Evolutionary conservation across 2,888 invertebrate species (phyloP), one percentile per base, ranked within the genome.

Genomic region (Lepidocyrtoides sp.): DNA sequence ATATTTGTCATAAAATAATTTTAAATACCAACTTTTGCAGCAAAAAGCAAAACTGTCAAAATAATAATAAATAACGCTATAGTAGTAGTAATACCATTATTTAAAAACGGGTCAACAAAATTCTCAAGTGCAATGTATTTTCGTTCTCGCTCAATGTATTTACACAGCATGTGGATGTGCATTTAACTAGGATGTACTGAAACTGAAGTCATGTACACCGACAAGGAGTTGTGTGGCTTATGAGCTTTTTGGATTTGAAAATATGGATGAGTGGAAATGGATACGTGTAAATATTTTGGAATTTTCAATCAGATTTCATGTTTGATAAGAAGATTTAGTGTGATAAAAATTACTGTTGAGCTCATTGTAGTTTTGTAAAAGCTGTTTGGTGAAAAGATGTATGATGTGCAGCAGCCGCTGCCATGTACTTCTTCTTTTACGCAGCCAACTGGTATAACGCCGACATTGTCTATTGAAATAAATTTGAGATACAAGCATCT

Each of bases 251-350:
- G 44, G 41, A 63, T 26, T 12, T 29, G 32, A 17, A n/a, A n/a
- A n/a, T n/a, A n/a, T 48, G 23, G 5, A 72, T 86, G 75, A 86
- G 79, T 79, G 81, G 87, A 88, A 88, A 88, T 69, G 48, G 81
- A 81, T 88, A 69, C 44, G 66, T 69, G 81, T 88, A 88, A 88
- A 88, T 88, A 88, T 88, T 88, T 88, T 51, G 81, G 36, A 41
- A 17, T 54, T 66, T 81, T 81, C 81, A 87, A 77, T 77, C 77
- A 63, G 87, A 87, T 87, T 87, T 41, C 29, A n/a, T 60, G 48
- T 26, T 12, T 51, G 63, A 87, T 87, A 87, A 87, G 87, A 36
- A 63, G 87, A 87, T 87, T 87, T 87, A 87, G 20, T n/a, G 36
- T 41, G 66, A 79, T 87, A 81, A 88, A 81, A 41, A 32, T 29